Conservation (phyloP, 2,888 invertebrate genomes). For the Dorcus parallelipipedus region DNA sequence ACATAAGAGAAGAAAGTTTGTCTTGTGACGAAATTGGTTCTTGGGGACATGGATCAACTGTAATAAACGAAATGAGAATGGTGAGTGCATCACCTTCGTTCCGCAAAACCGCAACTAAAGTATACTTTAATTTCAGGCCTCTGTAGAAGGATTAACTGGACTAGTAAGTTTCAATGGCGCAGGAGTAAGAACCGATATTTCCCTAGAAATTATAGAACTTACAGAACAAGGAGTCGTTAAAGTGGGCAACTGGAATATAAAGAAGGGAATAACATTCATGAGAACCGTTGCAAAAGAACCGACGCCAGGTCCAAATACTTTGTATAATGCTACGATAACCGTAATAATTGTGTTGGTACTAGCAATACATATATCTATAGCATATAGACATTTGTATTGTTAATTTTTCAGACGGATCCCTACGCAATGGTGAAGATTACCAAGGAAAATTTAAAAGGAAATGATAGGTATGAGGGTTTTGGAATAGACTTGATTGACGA, state of each 20-base stretch:
- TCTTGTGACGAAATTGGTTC: conserved; percentile 59
- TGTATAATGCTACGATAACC: conserved; percentile 69
- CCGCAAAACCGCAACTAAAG: background rate
- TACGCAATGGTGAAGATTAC: conserved; percentile 61
- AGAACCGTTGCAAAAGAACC: conserved; percentile 49
- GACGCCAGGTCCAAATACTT: conserved; percentile 40
- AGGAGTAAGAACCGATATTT: conserved; percentile 45
- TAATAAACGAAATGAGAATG: conserved; percentile 79
- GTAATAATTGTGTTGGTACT: conserved; percentile 69
- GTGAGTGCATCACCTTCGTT: conserved; percentile 50
- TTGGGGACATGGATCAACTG: conserved; percentile 79
- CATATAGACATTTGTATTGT: background rate
- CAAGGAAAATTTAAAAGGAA: conserved; percentile 49
- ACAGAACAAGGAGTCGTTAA: conserved; percentile 43
- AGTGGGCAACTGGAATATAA: conserved; percentile 45
- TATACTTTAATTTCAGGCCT: background rate
- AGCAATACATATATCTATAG: background rate
- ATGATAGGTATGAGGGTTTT: conserved; percentile 61
- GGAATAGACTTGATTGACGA: conserved; percentile 62
- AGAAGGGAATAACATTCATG: conserved; percentile 13
- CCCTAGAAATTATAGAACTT: conserved; percentile 46
- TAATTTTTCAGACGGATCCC: conserved; percentile 56
- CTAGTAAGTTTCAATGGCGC: conserved; percentile 44
- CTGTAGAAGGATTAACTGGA: conserved; percentile 39
- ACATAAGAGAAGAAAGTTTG: conserved; percentile 35